Evolutionary conservation across 1,140 invertebrate genomes (phyloP).

Genomic region (Euglossa dilemma): DNA sequence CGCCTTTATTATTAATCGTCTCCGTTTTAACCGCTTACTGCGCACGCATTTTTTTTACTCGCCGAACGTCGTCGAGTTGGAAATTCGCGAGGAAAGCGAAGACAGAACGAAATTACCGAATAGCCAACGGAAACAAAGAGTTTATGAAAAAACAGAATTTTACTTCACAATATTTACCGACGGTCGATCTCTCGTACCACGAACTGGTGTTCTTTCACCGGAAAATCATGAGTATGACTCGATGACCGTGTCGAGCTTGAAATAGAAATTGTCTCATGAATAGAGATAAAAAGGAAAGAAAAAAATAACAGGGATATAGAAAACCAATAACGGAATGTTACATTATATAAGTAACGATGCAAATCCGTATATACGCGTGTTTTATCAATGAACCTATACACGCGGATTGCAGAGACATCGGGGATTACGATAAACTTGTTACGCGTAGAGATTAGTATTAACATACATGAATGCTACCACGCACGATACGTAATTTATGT

Average conservation of each 20-base stretch:
- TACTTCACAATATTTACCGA: background rate
- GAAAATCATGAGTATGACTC: conserved; percentile 32
- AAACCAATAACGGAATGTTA: background rate
- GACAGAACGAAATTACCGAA: no score
- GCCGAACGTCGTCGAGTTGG: background rate
- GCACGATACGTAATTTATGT: background rate
- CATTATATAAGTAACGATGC: conserved; percentile 6
- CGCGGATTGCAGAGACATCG: background rate
- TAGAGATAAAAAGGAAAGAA: background rate
- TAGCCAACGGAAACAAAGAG: background rate
- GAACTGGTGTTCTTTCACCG: background rate
- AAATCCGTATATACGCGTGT: background rate
- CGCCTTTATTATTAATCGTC: background rate
- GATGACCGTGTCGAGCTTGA: conserved; percentile 19
- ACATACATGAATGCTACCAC: background rate
- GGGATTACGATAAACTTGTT: background rate
- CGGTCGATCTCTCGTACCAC: background rate
- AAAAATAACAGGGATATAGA: background rate
- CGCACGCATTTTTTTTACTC: background rate
- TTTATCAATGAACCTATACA: conserved; percentile 14
- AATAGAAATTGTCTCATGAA: conserved; percentile 40
- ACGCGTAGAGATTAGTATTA: background rate
- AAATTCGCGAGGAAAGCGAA: background rate
- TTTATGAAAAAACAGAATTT: no score
- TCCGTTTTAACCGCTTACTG: conserved; percentile 9